phyloP scores from a whole-genome alignment of 2,113 vertebrate genomes.

The Scophthalmus maximus region DNA sequence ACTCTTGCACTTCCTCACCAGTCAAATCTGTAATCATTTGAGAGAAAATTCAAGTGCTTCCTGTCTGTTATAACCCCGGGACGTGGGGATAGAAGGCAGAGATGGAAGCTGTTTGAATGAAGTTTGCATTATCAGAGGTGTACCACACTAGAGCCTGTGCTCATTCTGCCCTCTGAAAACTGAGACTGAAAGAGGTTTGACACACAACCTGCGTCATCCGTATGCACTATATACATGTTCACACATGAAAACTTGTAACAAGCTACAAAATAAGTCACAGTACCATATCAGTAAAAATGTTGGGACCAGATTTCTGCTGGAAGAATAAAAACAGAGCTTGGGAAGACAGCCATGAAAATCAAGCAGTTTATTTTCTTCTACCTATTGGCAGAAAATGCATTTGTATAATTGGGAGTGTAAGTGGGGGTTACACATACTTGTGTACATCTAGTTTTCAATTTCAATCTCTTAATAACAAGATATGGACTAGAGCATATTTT shows the following conservation, averaged over 20 bases:
- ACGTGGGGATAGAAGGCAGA: background rate
- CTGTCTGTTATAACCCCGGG: background rate
- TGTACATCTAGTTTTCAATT: too few species aligned
- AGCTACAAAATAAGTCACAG: conserved; percentile 29
- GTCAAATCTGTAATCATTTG: background rate
- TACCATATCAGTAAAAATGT: conserved; percentile 4
- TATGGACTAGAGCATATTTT: background rate
- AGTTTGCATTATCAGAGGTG: background rate
- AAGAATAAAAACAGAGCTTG: conserved; percentile 5
- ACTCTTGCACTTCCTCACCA: background rate
- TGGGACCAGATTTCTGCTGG: background rate
- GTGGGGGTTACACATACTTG: background rate
- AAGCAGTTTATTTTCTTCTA: background rate
- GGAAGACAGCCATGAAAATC: conserved; percentile 3
- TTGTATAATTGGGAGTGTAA: background rate
- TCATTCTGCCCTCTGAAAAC: background rate
- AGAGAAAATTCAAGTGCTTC: background rate
- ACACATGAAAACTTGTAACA: conserved; percentile 14
- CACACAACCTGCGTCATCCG: background rate
- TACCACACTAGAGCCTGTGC: conserved; percentile 1
- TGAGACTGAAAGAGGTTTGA: background rate
- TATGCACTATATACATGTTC: conserved; percentile 1
- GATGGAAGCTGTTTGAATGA: background rate
- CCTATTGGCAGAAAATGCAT: background rate
- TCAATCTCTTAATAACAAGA: background rate